Percentiles rank a stretch among this genome's conserved stretches.
phyloP scores from a whole-genome alignment of 2,113 vertebrate genomes.

The Epinephelus lanceolatus region DNA sequence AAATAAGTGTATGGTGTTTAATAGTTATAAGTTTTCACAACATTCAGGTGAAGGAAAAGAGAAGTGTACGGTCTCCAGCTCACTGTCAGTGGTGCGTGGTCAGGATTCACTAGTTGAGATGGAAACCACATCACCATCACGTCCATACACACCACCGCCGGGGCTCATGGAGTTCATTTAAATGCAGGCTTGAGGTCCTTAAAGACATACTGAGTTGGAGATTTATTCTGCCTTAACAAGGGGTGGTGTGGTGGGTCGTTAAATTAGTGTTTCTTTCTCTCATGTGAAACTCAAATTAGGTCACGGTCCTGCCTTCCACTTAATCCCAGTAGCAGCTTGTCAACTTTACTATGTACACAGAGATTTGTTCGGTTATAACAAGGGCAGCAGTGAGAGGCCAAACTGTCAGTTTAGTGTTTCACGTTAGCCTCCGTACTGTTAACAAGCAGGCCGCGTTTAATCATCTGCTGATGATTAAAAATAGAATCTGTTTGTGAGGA shows the following conservation, averaged over 20 bases:
- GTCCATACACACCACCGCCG: not conserved
- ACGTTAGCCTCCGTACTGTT: not conserved
- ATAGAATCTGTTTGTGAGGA: not conserved
- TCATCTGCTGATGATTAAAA: not conserved
- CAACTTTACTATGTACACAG: not conserved
- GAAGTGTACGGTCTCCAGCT: not conserved
- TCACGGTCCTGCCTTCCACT: slow-evolving; percentile 8
- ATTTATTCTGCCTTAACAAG: slow-evolving; percentile 41
- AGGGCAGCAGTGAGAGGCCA: not conserved
- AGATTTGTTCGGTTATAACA: slow-evolving; percentile 34
- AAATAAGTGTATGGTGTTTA: too few species aligned
- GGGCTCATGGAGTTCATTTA: not conserved
- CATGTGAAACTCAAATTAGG: slow-evolving; percentile 38
- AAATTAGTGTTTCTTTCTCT: slow-evolving; percentile 23
- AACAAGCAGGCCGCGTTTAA: not conserved
- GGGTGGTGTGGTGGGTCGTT: not conserved
- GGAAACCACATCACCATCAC: not conserved
- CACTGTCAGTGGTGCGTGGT: not conserved
- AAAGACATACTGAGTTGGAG: slow-evolving; percentile 4
- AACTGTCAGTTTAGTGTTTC: not conserved
- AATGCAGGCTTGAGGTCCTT: not conserved
- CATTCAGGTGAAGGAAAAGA: not conserved
- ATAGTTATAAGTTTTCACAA: not conserved
- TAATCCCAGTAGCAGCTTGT: slow-evolving; percentile 8
- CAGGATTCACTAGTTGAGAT: not conserved